Evolutionary conservation across 1,140 invertebrate species (phyloP), one percentile per base, ranked within the genome.

Genomic region (Dendrolimus kikuchii): DNA sequence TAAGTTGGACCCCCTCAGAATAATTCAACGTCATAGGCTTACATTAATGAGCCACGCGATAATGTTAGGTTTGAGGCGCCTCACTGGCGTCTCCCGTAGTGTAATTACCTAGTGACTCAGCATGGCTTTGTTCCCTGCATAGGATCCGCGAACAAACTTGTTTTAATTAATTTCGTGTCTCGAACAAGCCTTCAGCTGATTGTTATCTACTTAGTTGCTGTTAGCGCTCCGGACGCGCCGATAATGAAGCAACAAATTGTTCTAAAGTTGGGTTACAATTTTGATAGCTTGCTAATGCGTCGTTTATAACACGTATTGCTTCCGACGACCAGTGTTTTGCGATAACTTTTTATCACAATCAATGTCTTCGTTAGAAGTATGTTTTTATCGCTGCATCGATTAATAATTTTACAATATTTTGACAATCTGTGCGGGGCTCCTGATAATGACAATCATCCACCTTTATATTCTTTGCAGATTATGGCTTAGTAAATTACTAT

Each of bases 151-250:
- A 86, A 82, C 82, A 86, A 86, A 86, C 81, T 86, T 86, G 82
- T 86, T 86, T 86, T 86, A 86, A 86, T 86, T 86, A 86, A 86
- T 84, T 86, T 86, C 79, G 81, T 83, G 79, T 84, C 81, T 81
- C 79, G 82, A 80, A 82, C 82, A 86, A 83, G 78, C 77, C 77
- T 81, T 76, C 68, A 74, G 76, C 70, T 75, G 82, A 83, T 86
- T 83, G 82, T 86, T 82, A 86, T 86, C 80, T 86, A 82, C 82
- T 86, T 81, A 83, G 80, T 81, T 83, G 76, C 78, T 81, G 79
- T 77, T 80, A 77, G 69, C 76, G 72, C 73, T 76, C 68, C 68
- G 75, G 76, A 76, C 73, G 74, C 70, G 66, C 68, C 62, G 72
- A 81, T 82, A 80, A 82, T 85, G 74, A 79, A 74, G 72, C 75